Base-by-base conservation (phyloP, 1,140 invertebrate genomes). In the Cepaea nemoralis region DNA sequence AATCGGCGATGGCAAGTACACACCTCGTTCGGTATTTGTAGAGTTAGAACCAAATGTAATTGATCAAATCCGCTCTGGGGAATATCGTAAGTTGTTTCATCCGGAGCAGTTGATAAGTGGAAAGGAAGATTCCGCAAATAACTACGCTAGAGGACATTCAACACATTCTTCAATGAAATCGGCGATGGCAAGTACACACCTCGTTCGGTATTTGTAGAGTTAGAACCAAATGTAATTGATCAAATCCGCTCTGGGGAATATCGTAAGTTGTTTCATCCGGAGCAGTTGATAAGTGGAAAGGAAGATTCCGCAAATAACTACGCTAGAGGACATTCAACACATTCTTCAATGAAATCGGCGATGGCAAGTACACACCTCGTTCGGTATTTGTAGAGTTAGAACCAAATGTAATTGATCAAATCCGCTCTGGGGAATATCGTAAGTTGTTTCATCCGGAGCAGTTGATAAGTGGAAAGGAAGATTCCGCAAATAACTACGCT, bases 151-250 rank as follows among this genome's bases (percentile, higher is more conserved):
- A 33, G 90, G 90, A 69, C 95, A 33, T 96, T 96, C 91, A 96
- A 96, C 89, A 96, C 96, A 14, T 97, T 97, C 91, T 97, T 97
- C 93, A 95, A 94, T 84, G 96, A 97, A 91, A 82, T 96, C 37
- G 95, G 95, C 33, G 92, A 92, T 37, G 93, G 94, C 0, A 94
- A 94, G 87, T 94, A 95, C 85, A 95, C 96, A 27, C 96, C 95
- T 1, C 91, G 95, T 84, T 95, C 96, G 16, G 94, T 92, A 75
- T 96, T 96, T 88, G 95, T 97, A 8, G 96, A 97, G 91, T 89
- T 96, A 95, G 84, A 96, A 96, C 82, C 83, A 24, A 85, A 59
- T 63, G 83, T 85, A 45, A 79, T 85, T 50, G 91, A 92, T 86
- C 91, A 92, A 84, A 87, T 92, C 90, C 93, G 87, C n/a, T 86